Evolutionary conservation across 92 coral and sea anemone genomes (phyloP), one percentile per base, ranked within the genome.

Genomic region (Porites divaricata): DNA sequence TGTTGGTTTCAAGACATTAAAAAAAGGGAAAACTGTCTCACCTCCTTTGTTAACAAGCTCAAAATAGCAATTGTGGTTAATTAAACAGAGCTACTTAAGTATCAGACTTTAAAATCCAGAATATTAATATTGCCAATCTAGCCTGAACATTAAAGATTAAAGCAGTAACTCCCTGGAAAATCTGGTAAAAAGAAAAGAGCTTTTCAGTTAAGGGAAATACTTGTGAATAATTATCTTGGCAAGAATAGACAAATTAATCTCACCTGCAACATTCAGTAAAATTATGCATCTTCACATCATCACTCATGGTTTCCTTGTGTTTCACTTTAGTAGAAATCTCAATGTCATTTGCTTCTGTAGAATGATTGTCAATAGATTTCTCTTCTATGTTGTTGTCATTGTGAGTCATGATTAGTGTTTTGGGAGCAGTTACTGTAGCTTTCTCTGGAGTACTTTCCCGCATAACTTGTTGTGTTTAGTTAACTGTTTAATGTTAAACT

Each of bases 261-360:
- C 24, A 82, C 86, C 86, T 61, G 72, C 86, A 82, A 45, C 86
- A 82, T 82, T 82, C 86, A 45, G 86, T 82, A 48, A 82, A 73
- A 62, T 82, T 82, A 59, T 82, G 86, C 86, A 82, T 61, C 71
- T 82, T 82, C 63, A 62, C 28, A 23, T 24, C 63, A 20, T 82
- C 79, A 59, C 52, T 61, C 9, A 22, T 22, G 53, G 72, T 82
- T 26, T 82, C 86, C 70, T 82, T 82, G 9, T 82, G 72, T 11
- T 59, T 64, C 63, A 59, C 73, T 21, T 72, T 72, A n/a, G 16
- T 64, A 62, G 63, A 58, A 14, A 51, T 16, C 17, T 82, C 78
- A 62, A 48, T 61, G 50, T 71, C 73, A 23, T 62, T 82, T n/a
- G 20, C 48, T 58, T 59, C 63, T 25, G 69, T 21, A 49, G 59